phyloP scores from a whole-genome alignment of 2,888 invertebrate genomes.

The Mesorhabditis sp. region DNA sequence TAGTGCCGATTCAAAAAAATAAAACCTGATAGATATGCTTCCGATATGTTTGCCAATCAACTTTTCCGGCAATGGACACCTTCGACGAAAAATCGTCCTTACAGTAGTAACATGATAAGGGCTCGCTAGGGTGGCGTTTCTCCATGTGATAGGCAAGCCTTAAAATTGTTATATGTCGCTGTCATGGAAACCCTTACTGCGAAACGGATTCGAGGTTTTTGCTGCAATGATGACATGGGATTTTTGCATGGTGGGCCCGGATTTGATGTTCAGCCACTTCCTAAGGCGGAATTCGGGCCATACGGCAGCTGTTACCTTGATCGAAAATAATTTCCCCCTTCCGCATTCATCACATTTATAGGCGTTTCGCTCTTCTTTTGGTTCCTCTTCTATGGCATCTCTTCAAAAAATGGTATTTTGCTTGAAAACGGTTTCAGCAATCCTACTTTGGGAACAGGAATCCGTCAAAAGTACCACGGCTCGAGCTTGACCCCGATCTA shows the following conservation, averaged over 20 bases:
- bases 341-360: constrained; percentile 6
- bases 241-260: constrained; percentile 7
- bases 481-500: constrained; percentile 11
- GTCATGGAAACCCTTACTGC: constrained; percentile 7
- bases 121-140: constrained; percentile 10
- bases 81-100: neutral
- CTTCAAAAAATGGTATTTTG: neutral
- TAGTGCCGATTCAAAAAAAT: neutral
- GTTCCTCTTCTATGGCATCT: constrained; percentile 3
- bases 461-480: constrained; percentile 26
- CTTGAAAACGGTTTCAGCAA: neutral
- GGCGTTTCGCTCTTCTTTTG: neutral
- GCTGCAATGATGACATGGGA: constrained; percentile 7
- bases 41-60: constrained; percentile 18
- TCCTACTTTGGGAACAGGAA: constrained; percentile 17
- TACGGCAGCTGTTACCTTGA: neutral
- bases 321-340: neutral
- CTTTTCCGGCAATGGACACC: neutral
- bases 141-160: constrained; percentile 10
- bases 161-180: neutral
- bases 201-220: constrained; percentile 12
- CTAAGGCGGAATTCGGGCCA: constrained; percentile 9
- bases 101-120: constrained; percentile 6
- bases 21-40: constrained; percentile 17
- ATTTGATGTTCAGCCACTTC: constrained; percentile 13